A percentile compares a stretch with the other conserved stretches of the same genome.
Evolutionary conservation across 2,797 vertebrate genomes (phyloP).

Genomic region (Lagocephalus sceleratus): DNA sequence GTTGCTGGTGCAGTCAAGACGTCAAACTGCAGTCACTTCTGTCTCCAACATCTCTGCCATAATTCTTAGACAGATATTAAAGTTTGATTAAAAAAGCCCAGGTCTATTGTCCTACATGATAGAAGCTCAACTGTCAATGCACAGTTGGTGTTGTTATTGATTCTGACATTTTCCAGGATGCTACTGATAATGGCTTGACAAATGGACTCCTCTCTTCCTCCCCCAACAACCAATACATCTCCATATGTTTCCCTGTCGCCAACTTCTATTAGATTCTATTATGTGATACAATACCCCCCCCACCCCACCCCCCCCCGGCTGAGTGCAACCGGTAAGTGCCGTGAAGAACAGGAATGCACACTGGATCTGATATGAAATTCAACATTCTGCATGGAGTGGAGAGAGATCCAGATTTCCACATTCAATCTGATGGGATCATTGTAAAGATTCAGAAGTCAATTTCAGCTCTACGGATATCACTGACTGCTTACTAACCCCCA

Average conservation of each 20-base stretch:
- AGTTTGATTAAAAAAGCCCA: conserved; percentile 13
- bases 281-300: conserved; percentile 60
- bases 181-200: conserved; percentile 63
- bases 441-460: too few relatives aligned
- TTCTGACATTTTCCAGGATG: conserved; percentile 58
- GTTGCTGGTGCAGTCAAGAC: conserved; percentile 14
- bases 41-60: conserved; percentile 33
- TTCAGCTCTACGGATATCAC: too few relatives aligned
- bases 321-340: conserved; percentile 32
- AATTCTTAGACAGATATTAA: conserved; percentile 28
- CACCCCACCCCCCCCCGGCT: conserved; percentile 20
- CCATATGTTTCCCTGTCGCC: conserved; percentile 34
- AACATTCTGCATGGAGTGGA: background rate
- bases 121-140: conserved; percentile 45
- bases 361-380: conserved; percentile 22
- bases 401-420: conserved; percentile 6
- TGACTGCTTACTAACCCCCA: too few relatives aligned
- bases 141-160: conserved; percentile 62
- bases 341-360: conserved; percentile 20
- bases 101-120: conserved; percentile 42
- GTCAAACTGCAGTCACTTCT: too few relatives aligned
- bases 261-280: conserved; percentile 62
- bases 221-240: conserved; percentile 58
- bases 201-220: conserved; percentile 48
- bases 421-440: too few relatives aligned